Base-by-base conservation (phyloP, 2,113 vertebrate species). In the Charadrius vociferus region DNA sequence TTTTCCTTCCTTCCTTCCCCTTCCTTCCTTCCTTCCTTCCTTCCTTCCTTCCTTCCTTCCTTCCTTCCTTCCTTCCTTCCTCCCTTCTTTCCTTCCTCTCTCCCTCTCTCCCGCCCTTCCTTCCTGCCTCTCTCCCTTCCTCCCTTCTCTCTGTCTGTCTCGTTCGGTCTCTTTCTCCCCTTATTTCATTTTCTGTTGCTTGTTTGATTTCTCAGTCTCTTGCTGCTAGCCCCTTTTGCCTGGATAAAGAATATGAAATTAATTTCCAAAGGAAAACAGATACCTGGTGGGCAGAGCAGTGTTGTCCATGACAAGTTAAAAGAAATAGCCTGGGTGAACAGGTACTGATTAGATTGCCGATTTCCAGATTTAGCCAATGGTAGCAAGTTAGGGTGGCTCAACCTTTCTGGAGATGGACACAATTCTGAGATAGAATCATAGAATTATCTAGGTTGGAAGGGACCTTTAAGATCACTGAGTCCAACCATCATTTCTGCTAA, bases 171-270 rank as follows among this genome's bases (percentile, higher is more conserved):
- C 10, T 29, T 30, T 49, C 43, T 47, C 6, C 14, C 17, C 23
- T 53, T 36, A 41, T 52, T 70, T 45, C 6, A 2, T 47, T 53
- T 18, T 62, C 18, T 63, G 15, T 61, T 43, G 12, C 37, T 72
- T 34, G 4, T 17, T 70, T 68, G 4, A 13, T 32, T 30, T 59
- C 47, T 79, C 2, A 0, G 21, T 41, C 3, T 1, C 27, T 61
- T 47, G 21, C 26, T 74, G 26, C 34, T 86, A 52, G 5, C 6
- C 27, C 8, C 14, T 41, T 67, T 81, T 59, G 20, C 52, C 29
- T 66, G 37, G 13, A 49, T 56, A 32, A 79, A 65, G 41, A 59
- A 47, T 53, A 27, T 37, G 21, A 80, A 89, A 56, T 43, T 4
- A 45, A 50, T 81, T 71, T 81, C 37, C 63, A 47, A 52, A 90